Percentiles rank a stretch among this genome's conserved stretches.
phyloP scores from a whole-genome alignment of 2,888 invertebrate species.

The Orthosia gracilis region DNA sequence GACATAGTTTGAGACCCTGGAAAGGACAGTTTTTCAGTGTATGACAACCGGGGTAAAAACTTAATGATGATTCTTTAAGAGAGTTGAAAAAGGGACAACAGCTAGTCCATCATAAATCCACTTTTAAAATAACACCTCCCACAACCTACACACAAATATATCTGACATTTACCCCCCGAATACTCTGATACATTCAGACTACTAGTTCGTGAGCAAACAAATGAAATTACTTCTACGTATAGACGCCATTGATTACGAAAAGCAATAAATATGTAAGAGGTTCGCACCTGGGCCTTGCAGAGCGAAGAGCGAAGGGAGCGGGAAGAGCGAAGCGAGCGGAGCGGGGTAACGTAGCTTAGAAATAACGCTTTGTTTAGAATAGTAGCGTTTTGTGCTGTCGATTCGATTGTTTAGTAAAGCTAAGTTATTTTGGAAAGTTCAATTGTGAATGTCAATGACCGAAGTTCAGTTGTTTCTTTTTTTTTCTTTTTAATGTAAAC shows the following conservation, averaged over 20 bases:
- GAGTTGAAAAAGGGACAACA: too few relatives aligned
- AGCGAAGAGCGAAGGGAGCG: constrained; percentile 13
- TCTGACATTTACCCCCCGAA: constrained; percentile 31
- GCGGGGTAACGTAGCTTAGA: constrained; percentile 25
- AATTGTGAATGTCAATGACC: constrained; percentile 6
- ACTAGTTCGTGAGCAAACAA: constrained; percentile 40
- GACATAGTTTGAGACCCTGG: too few relatives aligned
- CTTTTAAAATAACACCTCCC: background rate
- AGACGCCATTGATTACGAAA: constrained; percentile 53
- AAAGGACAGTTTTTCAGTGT: too few relatives aligned
- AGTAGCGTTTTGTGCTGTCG: constrained; percentile 14
- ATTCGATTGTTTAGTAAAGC: constrained; percentile 22
- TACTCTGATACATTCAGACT: background rate
- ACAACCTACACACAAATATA: background rate
- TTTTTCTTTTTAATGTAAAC: too few relatives aligned
- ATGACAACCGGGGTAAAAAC: too few relatives aligned
- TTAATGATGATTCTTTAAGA: too few relatives aligned
- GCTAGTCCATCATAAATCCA: background rate
- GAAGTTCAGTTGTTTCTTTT: constrained; percentile 2
- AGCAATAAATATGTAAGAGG: constrained; percentile 60
- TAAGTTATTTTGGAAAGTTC: constrained; percentile 13
- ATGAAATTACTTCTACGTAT: constrained; percentile 48
- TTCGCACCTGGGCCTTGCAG: constrained; percentile 50
- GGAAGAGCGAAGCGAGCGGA: constrained; percentile 32
- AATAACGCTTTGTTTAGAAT: constrained; percentile 43